Base-by-base conservation (phyloP, 92 coral and sea anemone species). In the Siderastrea siderea region DNA sequence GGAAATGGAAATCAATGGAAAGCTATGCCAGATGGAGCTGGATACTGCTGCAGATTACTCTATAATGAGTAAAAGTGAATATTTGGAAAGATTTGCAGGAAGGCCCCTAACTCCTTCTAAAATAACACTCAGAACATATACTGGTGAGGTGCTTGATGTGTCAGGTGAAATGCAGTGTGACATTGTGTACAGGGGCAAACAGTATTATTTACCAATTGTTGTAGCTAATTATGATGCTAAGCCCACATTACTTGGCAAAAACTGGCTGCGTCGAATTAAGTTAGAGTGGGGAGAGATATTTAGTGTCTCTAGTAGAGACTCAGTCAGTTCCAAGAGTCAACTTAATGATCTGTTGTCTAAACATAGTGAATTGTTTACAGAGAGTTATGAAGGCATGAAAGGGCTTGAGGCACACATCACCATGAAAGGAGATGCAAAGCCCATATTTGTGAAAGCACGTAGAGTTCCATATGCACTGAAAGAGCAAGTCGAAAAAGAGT, bases 361-460 rank as follows among this genome's bases (percentile, higher is more conserved):
- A 74, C 84, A 92, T 7, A 57, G 58, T 16, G 68, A 53, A 17
- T 75, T 92, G 52, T 85, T 88, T 63, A 46, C 53, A 15, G 76
- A 91, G 50, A 90, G 94, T 49, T 86, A 64, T 61, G 86, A 91
- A 12, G 75, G 87, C 38, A 73, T 89, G 62, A 89, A 81, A 53
- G 88, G 90, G 8, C 82, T 71, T 12, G 83, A 89, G 53, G 89
- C 84, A 19, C 72, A 81, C 14, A 86, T 90, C 13, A 82, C 87
- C 38, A 80, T 72, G 86, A 61, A 45, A 58, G 79, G 79, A 3
- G 81, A 63, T 50, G 95, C 85, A 17, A 87, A 71, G 51, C 89
- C 93, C 3, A 84, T 78, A 78, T 91, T 91, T 74, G 67, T 87
- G 26, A 91, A 84, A 79, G 89, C 87, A 54, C 67, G 86, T 38